These are phyloP conservation scores for Setophaga coronata DNA, from an alignment of 2,113 vertebrate species.

Conservation along the genomic window DNA sequence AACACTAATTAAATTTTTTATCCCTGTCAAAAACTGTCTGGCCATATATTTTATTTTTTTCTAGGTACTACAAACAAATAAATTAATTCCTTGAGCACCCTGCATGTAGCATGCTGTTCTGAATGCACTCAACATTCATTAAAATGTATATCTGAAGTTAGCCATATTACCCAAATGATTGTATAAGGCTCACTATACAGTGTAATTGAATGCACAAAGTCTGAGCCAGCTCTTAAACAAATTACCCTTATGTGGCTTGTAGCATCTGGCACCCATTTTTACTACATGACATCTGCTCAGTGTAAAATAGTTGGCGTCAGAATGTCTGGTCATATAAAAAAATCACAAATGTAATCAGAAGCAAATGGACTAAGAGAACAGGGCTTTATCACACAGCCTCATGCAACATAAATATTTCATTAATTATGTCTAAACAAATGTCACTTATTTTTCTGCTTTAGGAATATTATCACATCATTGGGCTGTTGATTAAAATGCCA, in stretches of 20 bases:
- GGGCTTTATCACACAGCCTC: slow-evolving; percentile 79
- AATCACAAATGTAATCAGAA: slow-evolving; percentile 83
- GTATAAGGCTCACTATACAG: slow-evolving; percentile 68
- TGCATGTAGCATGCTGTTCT: slow-evolving; percentile 19
- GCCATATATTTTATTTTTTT: background rate
- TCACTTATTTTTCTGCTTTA: slow-evolving; percentile 78
- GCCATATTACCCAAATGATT: slow-evolving; percentile 77
- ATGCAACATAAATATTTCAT: slow-evolving; percentile 83
- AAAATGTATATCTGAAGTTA: slow-evolving; percentile 75
- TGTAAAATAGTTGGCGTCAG: slow-evolving; percentile 84
- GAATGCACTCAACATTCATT: slow-evolving; percentile 67
- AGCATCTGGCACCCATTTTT: slow-evolving; percentile 84
- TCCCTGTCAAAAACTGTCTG: slow-evolving; percentile 53
- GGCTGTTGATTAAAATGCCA: slow-evolving; percentile 76
- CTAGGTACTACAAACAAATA: slow-evolving; percentile 41
- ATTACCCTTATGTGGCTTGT: slow-evolving; percentile 80
- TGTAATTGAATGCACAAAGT: slow-evolving; percentile 82
- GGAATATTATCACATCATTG: slow-evolving; percentile 79
- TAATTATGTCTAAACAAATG: slow-evolving; percentile 82
- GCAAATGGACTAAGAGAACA: slow-evolving; percentile 77
- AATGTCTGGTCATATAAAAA: slow-evolving; percentile 83
- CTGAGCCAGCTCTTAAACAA: slow-evolving; percentile 83
- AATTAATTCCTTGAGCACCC: slow-evolving; percentile 69
- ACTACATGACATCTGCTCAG: slow-evolving; percentile 84
- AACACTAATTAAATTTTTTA: slow-evolving; percentile 67